Evolutionary conservation across 35 echinoderm and acorn worm genomes (phyloP).

Genomic region (Lytechinus variegatus): DNA sequence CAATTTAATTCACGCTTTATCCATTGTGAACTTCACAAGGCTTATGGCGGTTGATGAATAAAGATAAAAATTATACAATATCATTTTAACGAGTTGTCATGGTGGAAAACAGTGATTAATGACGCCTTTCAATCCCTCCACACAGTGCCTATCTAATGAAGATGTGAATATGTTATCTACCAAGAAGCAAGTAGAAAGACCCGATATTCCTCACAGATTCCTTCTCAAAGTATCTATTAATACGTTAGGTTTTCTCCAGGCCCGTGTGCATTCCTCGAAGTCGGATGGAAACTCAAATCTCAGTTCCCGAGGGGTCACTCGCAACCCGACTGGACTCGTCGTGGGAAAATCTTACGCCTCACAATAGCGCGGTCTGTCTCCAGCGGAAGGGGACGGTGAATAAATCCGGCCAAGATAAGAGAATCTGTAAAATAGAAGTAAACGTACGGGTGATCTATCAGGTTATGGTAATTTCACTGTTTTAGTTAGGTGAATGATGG

Average conservation of each 20-base stretch:
- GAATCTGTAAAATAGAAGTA: background rate
- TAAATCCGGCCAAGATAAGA: background rate
- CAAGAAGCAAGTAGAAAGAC: background rate
- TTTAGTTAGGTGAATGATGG: background rate
- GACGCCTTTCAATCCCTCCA: background rate
- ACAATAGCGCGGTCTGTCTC: background rate
- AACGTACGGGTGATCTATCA: background rate
- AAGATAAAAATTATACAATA: background rate
- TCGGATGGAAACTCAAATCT: background rate
- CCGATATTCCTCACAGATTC: background rate
- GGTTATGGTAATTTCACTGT: background rate
- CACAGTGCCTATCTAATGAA: background rate
- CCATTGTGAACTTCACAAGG: background rate
- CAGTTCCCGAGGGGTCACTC: background rate
- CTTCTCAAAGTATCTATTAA: background rate
- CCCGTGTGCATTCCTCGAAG: background rate
- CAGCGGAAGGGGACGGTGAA: background rate
- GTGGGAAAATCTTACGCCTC: background rate
- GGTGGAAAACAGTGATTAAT: background rate
- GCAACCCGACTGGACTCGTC: background rate
- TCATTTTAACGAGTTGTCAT: background rate
- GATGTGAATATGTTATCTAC: background rate
- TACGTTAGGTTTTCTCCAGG: background rate
- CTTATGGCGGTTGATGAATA: background rate
- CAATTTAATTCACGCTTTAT: background rate